Evolutionary conservation across 2,113 vertebrate genomes (phyloP), one percentile per base, ranked within the genome.

Genomic region (Motacilla alba): DNA sequence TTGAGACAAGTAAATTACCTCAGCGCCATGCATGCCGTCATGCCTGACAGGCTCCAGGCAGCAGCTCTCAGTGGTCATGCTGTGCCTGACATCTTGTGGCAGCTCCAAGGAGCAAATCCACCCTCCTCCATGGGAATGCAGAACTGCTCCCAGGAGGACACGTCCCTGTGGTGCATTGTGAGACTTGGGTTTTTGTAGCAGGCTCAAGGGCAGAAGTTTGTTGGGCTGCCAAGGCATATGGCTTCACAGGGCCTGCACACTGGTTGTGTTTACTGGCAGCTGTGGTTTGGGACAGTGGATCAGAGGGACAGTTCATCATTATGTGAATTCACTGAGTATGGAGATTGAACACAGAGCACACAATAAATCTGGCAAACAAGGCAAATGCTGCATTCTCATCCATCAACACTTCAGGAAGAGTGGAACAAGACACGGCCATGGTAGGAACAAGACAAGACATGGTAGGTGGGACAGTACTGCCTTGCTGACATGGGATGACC

Each of bases 201-300:
- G 64, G 73, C 95, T 84, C 53, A 52, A 90, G 76, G 80, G 89
- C 86, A 91, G 83, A 68, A 49, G 73, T 18, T 44, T 83, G 37
- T 83, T 16, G 14, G 49, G 27, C 53, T 92, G 83, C 89, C 95
- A 92, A 86, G 75, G 44, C 86, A 90, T 47, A 18, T 70, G 72
- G 86, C 69, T 95, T 64, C 89, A 60, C 80, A 60, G 64, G 50
- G 80, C 80, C 76, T 81, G 83, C 68, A 86, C 15, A 4, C 41
- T 91, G 50, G 37, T 37, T 77, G 58, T 63, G 35, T 56, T 81
- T 56, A 3, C 73, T 92, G 83, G 73, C 80, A 78, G 35, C 13
- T 91, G 93, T 81, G 94, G 69, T 87, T 91, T 87, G 83, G 91
- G 80, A 78, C 80, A 27, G 50, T 14, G 31, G 30, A 87, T 90